These are phyloP conservation scores for Therioaphis trifolii DNA, from an alignment of 2,888 invertebrate genomes.

Conservation along the genomic window DNA sequence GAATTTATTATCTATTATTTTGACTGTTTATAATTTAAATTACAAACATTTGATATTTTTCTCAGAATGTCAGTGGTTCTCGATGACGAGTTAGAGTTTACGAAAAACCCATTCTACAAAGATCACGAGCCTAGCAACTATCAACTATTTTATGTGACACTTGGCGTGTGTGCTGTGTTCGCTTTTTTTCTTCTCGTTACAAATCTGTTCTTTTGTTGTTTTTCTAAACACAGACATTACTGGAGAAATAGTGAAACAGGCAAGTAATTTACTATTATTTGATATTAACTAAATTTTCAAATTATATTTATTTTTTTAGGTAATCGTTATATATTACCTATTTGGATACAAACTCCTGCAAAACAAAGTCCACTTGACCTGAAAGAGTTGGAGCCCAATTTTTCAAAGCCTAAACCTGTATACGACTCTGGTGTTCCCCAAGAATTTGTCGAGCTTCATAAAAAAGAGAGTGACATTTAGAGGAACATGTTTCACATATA, in stretches of 20 bases:
- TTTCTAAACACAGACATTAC: conserved; percentile 82
- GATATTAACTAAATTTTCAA: too few relatives aligned
- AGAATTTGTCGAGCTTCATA: conserved; percentile 76
- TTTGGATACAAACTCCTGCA: conserved; percentile 87
- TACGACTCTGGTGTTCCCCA: conserved; percentile 69
- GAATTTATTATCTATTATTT: too few relatives aligned
- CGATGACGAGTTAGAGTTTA: conserved; percentile 74
- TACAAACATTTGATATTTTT: neutral
- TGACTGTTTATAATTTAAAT: neutral
- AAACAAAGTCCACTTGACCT: conserved; percentile 84
- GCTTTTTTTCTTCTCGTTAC: conserved; percentile 78
- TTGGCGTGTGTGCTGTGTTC: conserved; percentile 81
- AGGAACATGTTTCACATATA: conserved; percentile 78
- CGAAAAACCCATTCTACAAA: conserved; percentile 75
- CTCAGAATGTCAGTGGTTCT: conserved; percentile 66
- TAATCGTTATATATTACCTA: conserved; percentile 84
- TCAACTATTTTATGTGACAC: conserved; percentile 85
- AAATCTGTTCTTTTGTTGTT: conserved; percentile 84
- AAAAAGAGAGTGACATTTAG: conserved; percentile 85
- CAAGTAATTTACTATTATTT: conserved; percentile 66
- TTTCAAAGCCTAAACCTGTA: conserved; percentile 64
- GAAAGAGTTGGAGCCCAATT: conserved; percentile 75
- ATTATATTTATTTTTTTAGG: conserved; percentile 71
- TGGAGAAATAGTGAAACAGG: conserved; percentile 87
- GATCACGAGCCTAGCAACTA: conserved; percentile 78